These are phyloP conservation scores for Lepidurus packardi DNA, from an alignment of 1,140 invertebrate genomes.

Conservation along the genomic window DNA sequence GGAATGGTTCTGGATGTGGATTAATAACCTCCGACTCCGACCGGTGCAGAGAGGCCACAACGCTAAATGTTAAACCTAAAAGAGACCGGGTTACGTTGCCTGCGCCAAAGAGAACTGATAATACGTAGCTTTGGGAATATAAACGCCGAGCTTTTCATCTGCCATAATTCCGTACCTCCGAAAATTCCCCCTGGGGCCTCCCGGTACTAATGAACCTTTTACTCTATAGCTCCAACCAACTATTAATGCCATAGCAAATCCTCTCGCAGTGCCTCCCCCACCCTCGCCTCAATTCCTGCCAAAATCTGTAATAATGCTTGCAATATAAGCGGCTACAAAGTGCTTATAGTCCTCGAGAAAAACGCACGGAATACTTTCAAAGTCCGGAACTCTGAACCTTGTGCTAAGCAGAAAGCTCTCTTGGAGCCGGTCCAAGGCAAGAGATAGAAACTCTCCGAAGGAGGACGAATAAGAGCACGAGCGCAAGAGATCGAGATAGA, in stretches of 20 bases:
- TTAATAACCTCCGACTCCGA: neutral
- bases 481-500: neutral
- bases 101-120: neutral
- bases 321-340: neutral
- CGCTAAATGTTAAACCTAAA: neutral
- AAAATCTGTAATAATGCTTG: slow-evolving; percentile 2
- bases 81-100: slow-evolving; percentile 1
- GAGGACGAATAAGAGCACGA: neutral
- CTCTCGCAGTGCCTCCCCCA: neutral
- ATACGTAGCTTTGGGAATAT: slow-evolving; percentile 19
- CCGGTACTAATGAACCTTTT: slow-evolving; percentile 12
- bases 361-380: neutral
- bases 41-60: neutral
- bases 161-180: slow-evolving; percentile 1
- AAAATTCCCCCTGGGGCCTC: slow-evolving; percentile 16
- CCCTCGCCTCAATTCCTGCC: neutral
- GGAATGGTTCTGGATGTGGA: neutral
- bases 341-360: neutral
- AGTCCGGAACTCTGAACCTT: neutral
- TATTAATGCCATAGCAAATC: slow-evolving; percentile 15
- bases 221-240: slow-evolving; percentile 1
- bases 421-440: neutral
- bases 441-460: neutral
- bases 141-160: neutral
- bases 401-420: neutral